Conservation (phyloP, 2,888 invertebrate genomes). For the Tetragonisca angustula region DNA sequence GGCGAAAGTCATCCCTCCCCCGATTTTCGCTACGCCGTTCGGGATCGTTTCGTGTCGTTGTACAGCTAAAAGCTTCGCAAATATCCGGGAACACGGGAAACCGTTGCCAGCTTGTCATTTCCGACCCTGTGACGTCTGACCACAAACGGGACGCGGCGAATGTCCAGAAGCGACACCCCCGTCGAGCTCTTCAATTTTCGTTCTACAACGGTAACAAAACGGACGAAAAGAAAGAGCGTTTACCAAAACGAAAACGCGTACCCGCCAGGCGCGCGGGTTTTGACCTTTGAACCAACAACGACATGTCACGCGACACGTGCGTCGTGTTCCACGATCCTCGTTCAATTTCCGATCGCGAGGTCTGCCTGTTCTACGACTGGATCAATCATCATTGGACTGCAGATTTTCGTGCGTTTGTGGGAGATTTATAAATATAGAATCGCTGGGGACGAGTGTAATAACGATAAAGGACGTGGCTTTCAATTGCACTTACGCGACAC, state of each 20-base stretch:
- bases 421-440: too few relatives aligned
- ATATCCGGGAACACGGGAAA: slow-evolving; percentile 20
- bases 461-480: too few relatives aligned
- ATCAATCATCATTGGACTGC: too few relatives aligned
- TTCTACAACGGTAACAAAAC: neutral
- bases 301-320: too few relatives aligned
- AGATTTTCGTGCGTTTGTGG: too few relatives aligned
- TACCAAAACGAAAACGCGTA: neutral
- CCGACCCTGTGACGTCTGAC: slow-evolving; percentile 1
- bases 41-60: neutral
- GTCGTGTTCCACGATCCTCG: too few relatives aligned
- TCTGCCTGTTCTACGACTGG: too few relatives aligned
- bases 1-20: neutral
- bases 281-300: too few relatives aligned
- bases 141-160: slow-evolving; percentile 8
- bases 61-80: slow-evolving; percentile 20
- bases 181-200: neutral
- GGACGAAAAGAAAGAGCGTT: neutral
- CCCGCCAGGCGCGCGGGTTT: too few relatives aligned
- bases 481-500: too few relatives aligned
- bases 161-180: slow-evolving; percentile 9
- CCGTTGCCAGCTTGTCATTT: slow-evolving; percentile 14
- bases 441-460: too few relatives aligned
- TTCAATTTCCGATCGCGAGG: too few relatives aligned
- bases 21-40: neutral